Conservation (phyloP, 2,797 vertebrate species). For the Falco concolor region DNA sequence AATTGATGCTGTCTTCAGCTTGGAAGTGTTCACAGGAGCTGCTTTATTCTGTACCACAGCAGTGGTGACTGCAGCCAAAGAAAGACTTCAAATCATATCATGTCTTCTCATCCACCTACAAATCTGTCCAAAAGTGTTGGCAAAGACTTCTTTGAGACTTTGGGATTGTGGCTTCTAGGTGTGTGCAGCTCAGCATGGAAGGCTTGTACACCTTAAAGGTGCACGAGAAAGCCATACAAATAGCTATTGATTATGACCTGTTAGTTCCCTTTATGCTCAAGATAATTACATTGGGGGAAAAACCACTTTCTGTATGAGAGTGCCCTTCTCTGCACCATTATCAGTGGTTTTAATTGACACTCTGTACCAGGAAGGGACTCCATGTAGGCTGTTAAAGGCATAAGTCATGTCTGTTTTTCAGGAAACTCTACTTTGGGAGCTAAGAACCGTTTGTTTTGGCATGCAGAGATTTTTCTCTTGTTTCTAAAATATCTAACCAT, state of each 20-base stretch:
- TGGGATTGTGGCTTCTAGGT: background rate
- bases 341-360: background rate
- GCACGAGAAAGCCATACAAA: background rate
- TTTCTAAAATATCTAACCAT: background rate
- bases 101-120: background rate
- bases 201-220: background rate
- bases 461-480: background rate
- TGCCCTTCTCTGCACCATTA: background rate
- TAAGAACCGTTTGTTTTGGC: background rate
- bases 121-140: background rate
- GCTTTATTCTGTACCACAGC: background rate
- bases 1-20: background rate
- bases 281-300: background rate
- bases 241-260: background rate
- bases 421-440: background rate
- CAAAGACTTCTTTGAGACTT: background rate
- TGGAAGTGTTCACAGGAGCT: background rate
- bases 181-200: background rate
- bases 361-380: background rate
- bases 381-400: background rate
- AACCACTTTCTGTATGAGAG: background rate
- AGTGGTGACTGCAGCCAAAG: background rate
- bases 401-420: background rate
- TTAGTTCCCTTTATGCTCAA: background rate
- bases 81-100: background rate